Conservation (phyloP, 2,797 vertebrate genomes). For the Ptychadena robeensis region DNA sequence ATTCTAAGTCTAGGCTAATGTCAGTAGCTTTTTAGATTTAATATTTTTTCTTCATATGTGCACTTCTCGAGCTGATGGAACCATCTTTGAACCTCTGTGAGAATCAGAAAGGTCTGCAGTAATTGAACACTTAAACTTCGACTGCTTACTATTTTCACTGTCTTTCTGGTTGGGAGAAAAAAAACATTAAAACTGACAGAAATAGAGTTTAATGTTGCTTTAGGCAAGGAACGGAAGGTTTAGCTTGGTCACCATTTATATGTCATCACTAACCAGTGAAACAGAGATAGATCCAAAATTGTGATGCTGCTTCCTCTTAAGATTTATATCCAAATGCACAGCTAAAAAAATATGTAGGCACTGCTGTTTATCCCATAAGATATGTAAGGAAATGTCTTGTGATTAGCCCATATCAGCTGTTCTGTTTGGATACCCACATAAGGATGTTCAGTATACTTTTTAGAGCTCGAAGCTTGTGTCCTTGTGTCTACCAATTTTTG, state of each 20-base stretch:
- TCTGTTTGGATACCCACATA: neutral
- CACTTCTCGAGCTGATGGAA: constrained; percentile 17
- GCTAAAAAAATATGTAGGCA: neutral
- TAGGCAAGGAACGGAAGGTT: constrained; percentile 36
- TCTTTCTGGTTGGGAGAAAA: constrained; percentile 6
- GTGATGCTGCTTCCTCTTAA: neutral
- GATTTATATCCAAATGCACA: neutral
- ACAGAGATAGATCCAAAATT: constrained; percentile 15
- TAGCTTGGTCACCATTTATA: constrained; percentile 29
- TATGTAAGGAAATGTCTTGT: neutral
- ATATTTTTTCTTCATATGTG: constrained; percentile 34
- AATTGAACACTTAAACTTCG: constrained; percentile 45
- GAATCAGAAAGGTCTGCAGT: constrained; percentile 46
- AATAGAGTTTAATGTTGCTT: constrained; percentile 43
- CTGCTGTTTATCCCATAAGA: neutral
- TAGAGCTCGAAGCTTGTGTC: too few species aligned
- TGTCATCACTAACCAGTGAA: constrained; percentile 8
- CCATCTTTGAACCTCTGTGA: constrained; percentile 37
- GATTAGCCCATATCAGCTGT: neutral
- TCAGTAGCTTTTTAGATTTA: constrained; percentile 27
- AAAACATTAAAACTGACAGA: constrained; percentile 35
- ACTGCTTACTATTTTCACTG: constrained; percentile 35
- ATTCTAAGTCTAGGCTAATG: constrained; percentile 50
- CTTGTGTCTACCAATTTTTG: too few species aligned
- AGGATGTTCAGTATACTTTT: neutral